Evolutionary conservation across 1,140 invertebrate genomes (phyloP), one percentile per base, ranked within the genome.

Genomic region (Palaemon carinicauda): DNA sequence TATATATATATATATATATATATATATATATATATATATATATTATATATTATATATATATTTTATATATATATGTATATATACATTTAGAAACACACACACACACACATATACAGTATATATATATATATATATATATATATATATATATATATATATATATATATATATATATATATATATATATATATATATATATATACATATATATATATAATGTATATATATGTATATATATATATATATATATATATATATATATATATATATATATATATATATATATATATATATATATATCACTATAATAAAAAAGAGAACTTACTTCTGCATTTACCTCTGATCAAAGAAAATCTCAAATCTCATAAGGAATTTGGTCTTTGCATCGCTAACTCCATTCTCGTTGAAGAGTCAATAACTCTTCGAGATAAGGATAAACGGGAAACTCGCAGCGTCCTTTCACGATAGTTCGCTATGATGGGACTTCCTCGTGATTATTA

Each of bases 51-150:
- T n/a, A n/a, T n/a, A n/a, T n/a, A n/a, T n/a, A n/a, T n/a, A n/a
- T n/a, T n/a, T n/a, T n/a, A 12, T 56, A 56, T 56, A 12, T 56
- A 56, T 56, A 4, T 24, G 14, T 24, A 4, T 56, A 56, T 60
- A 60, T 60, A 24, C 17, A 60, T 60, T 14, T 60, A 60, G 10
- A 60, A 14, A 60, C 17, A 60, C 17, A 12, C 17, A 60, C 17
- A 60, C 17, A 60, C 17, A 60, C 17, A 12, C 17, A 60, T 60
- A 60, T 60, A 60, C 17, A 60, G n/a, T 60, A 60, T 60, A 60
- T 60, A 60, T 60, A 60, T 60, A 60, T 60, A 60, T 60, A 60
- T 60, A 60, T 60, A 60, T 60, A 60, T 60, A 60, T 60, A 60
- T 60, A 60, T 24, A 60, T 7, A 60, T 5, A 60, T 7, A 60